Evolutionary conservation across 2,113 vertebrate species (phyloP).

Genomic region (Rhodinocichla rosea): DNA sequence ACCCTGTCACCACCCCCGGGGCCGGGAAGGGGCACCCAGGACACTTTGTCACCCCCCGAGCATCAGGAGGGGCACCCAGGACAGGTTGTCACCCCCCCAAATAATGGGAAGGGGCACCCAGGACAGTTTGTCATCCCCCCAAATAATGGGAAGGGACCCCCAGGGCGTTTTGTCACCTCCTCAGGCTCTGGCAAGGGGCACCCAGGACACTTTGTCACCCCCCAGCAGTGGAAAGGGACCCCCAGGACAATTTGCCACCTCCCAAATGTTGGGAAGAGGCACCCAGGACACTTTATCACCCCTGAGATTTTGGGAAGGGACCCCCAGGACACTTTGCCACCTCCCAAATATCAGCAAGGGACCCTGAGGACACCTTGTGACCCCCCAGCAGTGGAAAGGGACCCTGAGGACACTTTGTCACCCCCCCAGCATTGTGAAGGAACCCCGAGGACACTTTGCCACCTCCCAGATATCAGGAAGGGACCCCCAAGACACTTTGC

Average conservation of each 20-base stretch:
- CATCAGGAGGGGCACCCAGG: accelerated
- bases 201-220: no score
- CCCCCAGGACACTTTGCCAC: neutral
- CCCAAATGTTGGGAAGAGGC: no score
- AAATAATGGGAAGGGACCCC: no score
- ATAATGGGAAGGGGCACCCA: no score
- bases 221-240: no score
- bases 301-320: accelerated
- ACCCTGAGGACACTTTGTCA: no score
- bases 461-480: neutral
- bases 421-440: accelerated
- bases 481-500: neutral
- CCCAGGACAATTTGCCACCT: no score
- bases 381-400: no score
- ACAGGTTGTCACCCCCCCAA: neutral
- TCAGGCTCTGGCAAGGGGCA: no score
- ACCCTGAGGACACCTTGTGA: no score
- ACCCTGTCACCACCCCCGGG: accelerated
- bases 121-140: no score
- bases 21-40: neutral
- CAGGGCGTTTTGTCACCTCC: no score
- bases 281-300: neutral
- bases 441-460: neutral
- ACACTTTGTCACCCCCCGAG: accelerated
- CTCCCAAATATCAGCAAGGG: accelerated